phyloP scores from a whole-genome alignment of 1,140 invertebrate species.

The Bombus polaris region DNA sequence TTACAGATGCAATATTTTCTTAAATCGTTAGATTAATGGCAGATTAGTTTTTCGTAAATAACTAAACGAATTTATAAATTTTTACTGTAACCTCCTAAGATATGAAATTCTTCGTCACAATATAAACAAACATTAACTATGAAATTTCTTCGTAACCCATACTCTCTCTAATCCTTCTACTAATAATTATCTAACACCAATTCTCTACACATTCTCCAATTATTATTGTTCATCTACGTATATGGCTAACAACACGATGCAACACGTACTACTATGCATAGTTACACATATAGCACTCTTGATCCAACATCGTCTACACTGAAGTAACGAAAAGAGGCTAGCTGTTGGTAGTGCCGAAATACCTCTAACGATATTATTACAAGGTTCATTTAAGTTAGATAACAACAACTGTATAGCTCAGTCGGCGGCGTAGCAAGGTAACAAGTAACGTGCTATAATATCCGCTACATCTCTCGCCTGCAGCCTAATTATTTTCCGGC shows the following conservation, averaged over 20 bases:
- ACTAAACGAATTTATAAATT: no score
- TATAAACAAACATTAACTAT: no score
- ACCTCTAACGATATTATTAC: conserved; percentile 80
- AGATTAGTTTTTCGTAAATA: no score
- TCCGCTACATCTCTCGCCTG: conserved; percentile 79
- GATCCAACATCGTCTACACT: not conserved
- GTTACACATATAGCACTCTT: not conserved
- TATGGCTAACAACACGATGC: not conserved
- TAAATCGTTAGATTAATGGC: no score
- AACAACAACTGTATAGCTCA: conserved; percentile 75
- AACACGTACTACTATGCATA: not conserved
- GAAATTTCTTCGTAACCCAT: no score
- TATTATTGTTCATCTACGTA: not conserved
- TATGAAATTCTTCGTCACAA: no score
- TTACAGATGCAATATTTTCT: no score
- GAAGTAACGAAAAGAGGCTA: conserved; percentile 35
- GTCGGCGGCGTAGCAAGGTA: conserved; percentile 55
- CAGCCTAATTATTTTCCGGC: conserved; percentile 80
- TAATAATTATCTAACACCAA: no score
- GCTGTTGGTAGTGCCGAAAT: conserved; percentile 69
- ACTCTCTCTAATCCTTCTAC: no score
- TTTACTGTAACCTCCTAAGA: no score
- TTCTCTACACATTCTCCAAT: not conserved
- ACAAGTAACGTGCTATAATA: conserved; percentile 73
- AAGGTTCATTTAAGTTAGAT: conserved; percentile 82